Percentiles rank a stretch among this genome's conserved stretches.
Conservation (phyloP, 2,113 vertebrate species). For the Myotis yumanensis region DNA sequence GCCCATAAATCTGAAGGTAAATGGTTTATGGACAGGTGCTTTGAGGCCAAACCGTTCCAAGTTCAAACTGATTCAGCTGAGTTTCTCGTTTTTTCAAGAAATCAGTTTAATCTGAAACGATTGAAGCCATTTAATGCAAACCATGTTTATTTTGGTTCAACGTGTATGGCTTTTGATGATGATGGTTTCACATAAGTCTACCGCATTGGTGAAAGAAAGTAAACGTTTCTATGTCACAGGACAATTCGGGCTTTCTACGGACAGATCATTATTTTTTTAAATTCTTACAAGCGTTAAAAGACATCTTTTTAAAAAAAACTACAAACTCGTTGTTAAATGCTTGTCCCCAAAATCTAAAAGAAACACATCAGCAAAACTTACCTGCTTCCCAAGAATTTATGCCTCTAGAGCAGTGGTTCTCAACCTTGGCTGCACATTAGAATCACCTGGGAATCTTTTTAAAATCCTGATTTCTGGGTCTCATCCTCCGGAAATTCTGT, state of each 20-base stretch:
- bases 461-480: no score
- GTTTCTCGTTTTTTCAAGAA: not conserved
- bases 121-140: not conserved
- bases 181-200: not conserved
- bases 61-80: constrained; percentile 24
- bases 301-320: not conserved
- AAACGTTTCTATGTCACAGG: not conserved
- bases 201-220: not conserved
- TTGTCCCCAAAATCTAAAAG: constrained; percentile 19
- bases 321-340: constrained; percentile 4
- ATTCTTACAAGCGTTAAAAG: not conserved
- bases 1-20: not conserved
- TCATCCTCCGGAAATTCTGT: no score
- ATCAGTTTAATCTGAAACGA: constrained; percentile 11
- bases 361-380: constrained; percentile 4
- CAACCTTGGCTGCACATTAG: no score
- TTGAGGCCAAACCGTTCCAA: not conserved
- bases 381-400: constrained; percentile 41
- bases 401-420: not conserved
- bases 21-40: not conserved
- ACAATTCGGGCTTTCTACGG: constrained; percentile 2
- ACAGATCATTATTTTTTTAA: not conserved
- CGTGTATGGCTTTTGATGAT: not conserved
- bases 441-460: no score
- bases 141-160: not conserved